Base-by-base conservation (phyloP, 1,140 invertebrate genomes). In the Musca vetustissima region DNA sequence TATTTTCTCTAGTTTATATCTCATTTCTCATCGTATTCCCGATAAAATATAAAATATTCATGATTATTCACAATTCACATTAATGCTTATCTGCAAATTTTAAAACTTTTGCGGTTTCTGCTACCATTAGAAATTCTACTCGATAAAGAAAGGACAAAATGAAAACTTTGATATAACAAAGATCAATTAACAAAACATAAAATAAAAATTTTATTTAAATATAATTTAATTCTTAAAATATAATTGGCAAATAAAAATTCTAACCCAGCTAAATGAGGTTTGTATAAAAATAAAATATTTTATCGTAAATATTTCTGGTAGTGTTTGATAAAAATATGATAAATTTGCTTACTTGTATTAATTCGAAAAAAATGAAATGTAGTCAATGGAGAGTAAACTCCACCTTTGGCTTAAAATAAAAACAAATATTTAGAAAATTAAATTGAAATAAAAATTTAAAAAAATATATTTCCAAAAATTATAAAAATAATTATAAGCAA, bases 261-360 rank as follows among this genome's bases (percentile, higher is more conserved):
- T 24, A 24, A 25, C 21, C 14, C 9, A 55, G 24, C 19, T 15
- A 55, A 24, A 22, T 24, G 21, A 61, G 57, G 57, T 61, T 66
- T 66, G 64, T 66, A 66, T 66, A 43, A 53, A 65, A 19, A 32
- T 28, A n/a, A n/a, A n/a, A 47, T 65, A 69, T 74, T 49, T 43
- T 68, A 76, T 80, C 78, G 78, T 78, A 80, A 80, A 80, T 80
- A 77, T 75, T 76, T 74, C 68, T 69, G 59, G 8, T 73, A 70
- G 66, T 67, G 71, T 47, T 59, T n/a, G 50, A 65, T 28, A 19
- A 43, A 43, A 71, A 70, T 55, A 61, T 69, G 50, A 49, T 47
- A 7, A 32, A 22, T 48, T 48, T 66, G 59, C 48, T 53, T 53
- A 52, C 28, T 70, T 69, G 47, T 55, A 64, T 61, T 55, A 36